A percentile compares a stretch with the other conserved stretches of the same genome.
Evolutionary conservation across 2,888 invertebrate species (phyloP).

Genomic region (Electrophaes corylata): DNA sequence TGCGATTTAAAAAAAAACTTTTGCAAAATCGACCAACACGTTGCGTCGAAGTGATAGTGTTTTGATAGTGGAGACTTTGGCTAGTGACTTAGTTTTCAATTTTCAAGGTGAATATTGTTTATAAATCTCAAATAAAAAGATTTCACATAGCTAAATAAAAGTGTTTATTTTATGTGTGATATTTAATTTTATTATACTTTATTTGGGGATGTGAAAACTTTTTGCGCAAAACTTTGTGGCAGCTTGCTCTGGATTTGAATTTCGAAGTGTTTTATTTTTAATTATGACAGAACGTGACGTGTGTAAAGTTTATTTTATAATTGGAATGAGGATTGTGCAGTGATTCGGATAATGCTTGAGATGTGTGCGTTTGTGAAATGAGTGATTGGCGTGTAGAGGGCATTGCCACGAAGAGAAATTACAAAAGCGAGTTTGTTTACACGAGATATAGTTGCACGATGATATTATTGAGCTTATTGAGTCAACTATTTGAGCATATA

Average conservation of each 20-base stretch:
- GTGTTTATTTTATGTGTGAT: conserved; percentile 1
- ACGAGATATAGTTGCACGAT: conserved; percentile 22
- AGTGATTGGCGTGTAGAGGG: conserved; percentile 28
- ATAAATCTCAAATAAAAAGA: conserved; percentile 9
- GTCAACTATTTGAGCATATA: neutral
- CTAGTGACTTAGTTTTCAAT: conserved; percentile 77
- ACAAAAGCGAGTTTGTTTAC: conserved; percentile 23
- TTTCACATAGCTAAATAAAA: conserved; percentile 11
- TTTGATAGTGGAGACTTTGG: conserved; percentile 77
- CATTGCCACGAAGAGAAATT: conserved; percentile 40
- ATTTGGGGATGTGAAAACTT: conserved; percentile 45
- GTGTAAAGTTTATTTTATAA: conserved; percentile 31
- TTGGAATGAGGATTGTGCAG: conserved; percentile 38
- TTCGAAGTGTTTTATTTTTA: conserved; percentile 23
- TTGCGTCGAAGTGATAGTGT: conserved; percentile 79
- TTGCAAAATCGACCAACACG: conserved; percentile 62
- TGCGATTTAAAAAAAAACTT: conserved; percentile 46
- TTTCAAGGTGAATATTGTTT: conserved; percentile 73
- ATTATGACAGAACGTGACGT: conserved; percentile 3
- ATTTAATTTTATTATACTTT: conserved; percentile 2
- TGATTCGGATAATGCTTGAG: conserved; percentile 26
- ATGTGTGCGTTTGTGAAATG: conserved; percentile 16
- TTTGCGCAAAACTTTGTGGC: neutral
- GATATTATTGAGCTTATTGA: neutral
- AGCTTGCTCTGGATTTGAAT: conserved; percentile 9